phyloP scores from a whole-genome alignment of 2,888 invertebrate genomes.

The Thera obeliscata region DNA sequence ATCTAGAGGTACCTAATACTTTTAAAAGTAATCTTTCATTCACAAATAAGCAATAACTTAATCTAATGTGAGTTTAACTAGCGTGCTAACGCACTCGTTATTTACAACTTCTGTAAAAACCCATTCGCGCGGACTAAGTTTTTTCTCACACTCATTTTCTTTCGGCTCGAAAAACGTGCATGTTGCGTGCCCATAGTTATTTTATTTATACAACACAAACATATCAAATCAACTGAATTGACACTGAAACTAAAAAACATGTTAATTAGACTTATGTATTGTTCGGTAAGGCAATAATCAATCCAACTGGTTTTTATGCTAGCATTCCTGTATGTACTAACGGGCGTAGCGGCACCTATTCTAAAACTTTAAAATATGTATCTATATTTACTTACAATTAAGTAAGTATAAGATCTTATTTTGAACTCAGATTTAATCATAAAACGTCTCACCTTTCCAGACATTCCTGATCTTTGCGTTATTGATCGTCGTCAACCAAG shows the following conservation, averaged over 20 bases:
- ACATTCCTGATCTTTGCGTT: slow-evolving; percentile 79
- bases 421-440: slow-evolving; percentile 38
- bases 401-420: neutral
- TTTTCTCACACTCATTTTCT: slow-evolving; percentile 4
- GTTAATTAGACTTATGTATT: neutral
- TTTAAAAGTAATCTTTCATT: too few relatives aligned
- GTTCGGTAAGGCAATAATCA: slow-evolving; percentile 3
- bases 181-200: slow-evolving; percentile 9
- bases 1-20: too few relatives aligned
- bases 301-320: slow-evolving; percentile 8
- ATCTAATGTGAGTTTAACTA: neutral
- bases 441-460: slow-evolving; percentile 52
- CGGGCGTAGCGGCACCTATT: neutral
- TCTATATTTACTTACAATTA: neutral
- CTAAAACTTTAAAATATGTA: neutral
- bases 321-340: neutral
- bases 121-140: slow-evolving; percentile 10
- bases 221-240: slow-evolving; percentile 6
- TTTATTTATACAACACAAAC: slow-evolving; percentile 10
- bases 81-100: neutral
- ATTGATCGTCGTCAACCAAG: slow-evolving; percentile 76
- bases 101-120: slow-evolving; percentile 8
- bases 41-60: too few relatives aligned
- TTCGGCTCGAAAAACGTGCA: slow-evolving; percentile 12
- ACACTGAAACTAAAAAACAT: slow-evolving; percentile 6